Base-by-base conservation (phyloP, 1,140 invertebrate species). In the Drosophila repleta region DNA sequence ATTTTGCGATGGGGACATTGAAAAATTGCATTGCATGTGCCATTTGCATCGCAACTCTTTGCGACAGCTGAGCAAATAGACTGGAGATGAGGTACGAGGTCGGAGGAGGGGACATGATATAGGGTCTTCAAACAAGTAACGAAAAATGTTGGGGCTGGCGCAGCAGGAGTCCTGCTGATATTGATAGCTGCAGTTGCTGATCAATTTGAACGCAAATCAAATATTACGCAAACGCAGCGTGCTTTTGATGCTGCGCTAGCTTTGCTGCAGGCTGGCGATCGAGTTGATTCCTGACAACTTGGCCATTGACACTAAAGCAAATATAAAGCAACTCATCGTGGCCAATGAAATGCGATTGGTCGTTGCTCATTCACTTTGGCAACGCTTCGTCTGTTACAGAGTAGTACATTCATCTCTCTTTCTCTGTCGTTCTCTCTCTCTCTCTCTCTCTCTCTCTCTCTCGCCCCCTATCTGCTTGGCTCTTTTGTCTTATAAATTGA, bases 201-300 rank as follows among this genome's bases (percentile, higher is more conserved):
- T 67, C 56, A 39, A 26, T 15, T 21, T 4, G 41, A 45, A 4
- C 8, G 29, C 5, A 52, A 26, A 32, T 21, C 57, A 53, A 56
- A 63, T 72, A 81, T 78, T 60, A 77, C 79, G 69, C 64, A 77
- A 82, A 82, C 79, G 79, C 79, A 81, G 58, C 78, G 78, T 81
- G 79, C 74, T 74, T 67, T 67, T 43, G 2, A 24, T 24, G 39
- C 24, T 60, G 46, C 24, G 52, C 20, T 18, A 39, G 21, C 7
- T n/a, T n/a, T n/a, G n/a, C n/a, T n/a, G n/a, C n/a, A n/a, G n/a
- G n/a, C n/a, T n/a, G n/a, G n/a, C n/a, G 24, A 26, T 26, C 24
- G 24, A 4, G 24, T 3, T 29, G 29, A 29, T 29, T 6, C 4
- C 32, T 35, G 32, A 13, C 8, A 29, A 13, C 2, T 0, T 11